These are phyloP conservation scores for Subacronicta megacephala DNA, from an alignment of 2,888 invertebrate species.

Conservation along the genomic window DNA sequence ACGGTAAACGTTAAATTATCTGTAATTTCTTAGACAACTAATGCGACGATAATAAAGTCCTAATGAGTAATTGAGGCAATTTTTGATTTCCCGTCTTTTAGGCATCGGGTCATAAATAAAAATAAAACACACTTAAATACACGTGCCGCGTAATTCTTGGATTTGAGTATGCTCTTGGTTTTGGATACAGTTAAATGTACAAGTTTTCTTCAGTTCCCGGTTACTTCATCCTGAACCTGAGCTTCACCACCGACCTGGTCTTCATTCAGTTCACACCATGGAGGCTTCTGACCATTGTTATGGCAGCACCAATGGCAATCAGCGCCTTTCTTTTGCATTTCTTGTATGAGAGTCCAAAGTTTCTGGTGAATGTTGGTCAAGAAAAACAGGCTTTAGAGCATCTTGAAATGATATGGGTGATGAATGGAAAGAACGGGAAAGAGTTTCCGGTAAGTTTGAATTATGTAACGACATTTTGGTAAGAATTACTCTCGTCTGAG, in stretches of 20 bases:
- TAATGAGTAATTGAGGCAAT: too few relatives aligned
- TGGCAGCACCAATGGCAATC: constrained; percentile 88
- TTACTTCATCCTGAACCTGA: constrained; percentile 59
- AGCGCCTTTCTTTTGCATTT: constrained; percentile 86
- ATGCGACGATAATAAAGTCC: too few relatives aligned
- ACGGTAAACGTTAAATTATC: too few relatives aligned
- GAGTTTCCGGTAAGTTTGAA: constrained; percentile 38
- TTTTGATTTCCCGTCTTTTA: too few relatives aligned
- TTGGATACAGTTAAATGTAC: too few relatives aligned
- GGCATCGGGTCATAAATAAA: too few relatives aligned
- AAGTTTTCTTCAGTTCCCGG: constrained; percentile 52
- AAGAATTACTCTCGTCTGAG: too few relatives aligned
- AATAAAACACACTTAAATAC: too few relatives aligned
- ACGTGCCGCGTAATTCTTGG: too few relatives aligned
- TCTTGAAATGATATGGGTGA: constrained; percentile 86
- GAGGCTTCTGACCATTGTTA: constrained; percentile 68
- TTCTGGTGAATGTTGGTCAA: constrained; percentile 89
- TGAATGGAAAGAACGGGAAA: constrained; percentile 77
- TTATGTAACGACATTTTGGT: background rate
- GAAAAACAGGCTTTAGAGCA: constrained; percentile 89
- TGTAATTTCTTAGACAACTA: too few relatives aligned
- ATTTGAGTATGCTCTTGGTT: too few relatives aligned
- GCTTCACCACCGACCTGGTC: constrained; percentile 55
- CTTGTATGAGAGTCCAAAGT: constrained; percentile 93
- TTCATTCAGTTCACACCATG: constrained; percentile 66